phyloP scores from a whole-genome alignment of 2,113 vertebrate genomes.

The Coregonus clupeaformis region DNA sequence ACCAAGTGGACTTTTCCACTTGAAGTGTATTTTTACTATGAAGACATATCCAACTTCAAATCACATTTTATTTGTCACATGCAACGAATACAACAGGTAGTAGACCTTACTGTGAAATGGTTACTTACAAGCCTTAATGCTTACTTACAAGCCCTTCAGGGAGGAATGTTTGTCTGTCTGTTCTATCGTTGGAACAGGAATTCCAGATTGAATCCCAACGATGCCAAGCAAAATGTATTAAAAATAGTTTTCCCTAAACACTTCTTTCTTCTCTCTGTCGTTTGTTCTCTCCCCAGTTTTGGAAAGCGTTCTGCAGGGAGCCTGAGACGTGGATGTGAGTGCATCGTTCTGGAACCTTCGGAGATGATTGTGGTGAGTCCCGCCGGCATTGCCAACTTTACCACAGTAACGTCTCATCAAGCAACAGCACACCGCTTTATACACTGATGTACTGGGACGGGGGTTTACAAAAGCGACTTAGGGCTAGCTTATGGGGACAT shows the following conservation, averaged over 20 bases:
- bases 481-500: no score
- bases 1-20: slow-evolving; percentile 56
- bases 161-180: background rate
- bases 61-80: no score
- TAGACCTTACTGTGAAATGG: no score
- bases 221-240: background rate
- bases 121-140: no score
- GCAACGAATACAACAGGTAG: no score
- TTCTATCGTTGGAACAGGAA: background rate
- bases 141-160: no score
- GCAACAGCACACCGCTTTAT: background rate
- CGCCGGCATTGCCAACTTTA: background rate
- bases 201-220: background rate
- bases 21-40: slow-evolving; percentile 1
- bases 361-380: slow-evolving; percentile 99
- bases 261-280: background rate
- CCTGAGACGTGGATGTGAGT: slow-evolving; percentile 96
- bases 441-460: background rate
- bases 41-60: background rate
- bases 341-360: slow-evolving; percentile 98
- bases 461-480: no score
- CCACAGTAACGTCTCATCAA: background rate
- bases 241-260: background rate
- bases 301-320: slow-evolving; percentile 96
- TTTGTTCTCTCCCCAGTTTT: slow-evolving; percentile 74